Base-by-base conservation (phyloP, 2,113 vertebrate species). In the Fregetta grallaria region DNA sequence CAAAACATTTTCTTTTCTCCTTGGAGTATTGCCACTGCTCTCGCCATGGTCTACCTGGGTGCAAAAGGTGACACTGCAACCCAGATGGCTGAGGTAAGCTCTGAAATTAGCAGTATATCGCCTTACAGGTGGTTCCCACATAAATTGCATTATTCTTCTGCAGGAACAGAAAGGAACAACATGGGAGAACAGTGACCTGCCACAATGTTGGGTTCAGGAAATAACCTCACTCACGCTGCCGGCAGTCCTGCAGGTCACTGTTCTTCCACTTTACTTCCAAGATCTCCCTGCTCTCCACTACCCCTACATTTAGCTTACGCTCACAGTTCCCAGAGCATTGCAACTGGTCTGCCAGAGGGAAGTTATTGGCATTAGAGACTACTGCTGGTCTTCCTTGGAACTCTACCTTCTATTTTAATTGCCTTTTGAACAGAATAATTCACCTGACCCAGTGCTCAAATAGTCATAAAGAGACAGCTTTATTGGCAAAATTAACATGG, bases 41-140 rank as follows among this genome's bases (percentile, higher is more conserved):
- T 99, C 55, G 98, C 98, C 29, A 99, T 99, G 98, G 97, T 99
- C 72, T 98, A 98, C 86, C 80, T 99, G 56, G 99, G 99, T 3
- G 98, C 99, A 22, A 97, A 88, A 97, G 98, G 98, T 30, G 89
- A 98, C 76, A 99, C 99, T 0, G 98, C 99, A 19, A 79, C 90
- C 22, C 98, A 99, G 97, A 99, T 99, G 97, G 98, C 98, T 62
- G 87, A 99, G 98, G 99, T 99, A 81, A 96, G 72, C 59, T 88
- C 38, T 70, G 65, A 85, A 79, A 44, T 82, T 7, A 77, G 23
- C 29, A 12, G 6, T 18, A 5, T 30, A 29, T 40, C 53, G 44
- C 11, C 11, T 23, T 40, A 55, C 14, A 34, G 38, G 36, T 59
- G 18, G 16, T 4, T 91, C 18, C 62, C 30, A 52, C 21, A 21